Evolutionary conservation across 1,140 invertebrate species (phyloP), one percentile per base, ranked within the genome.

Genomic region (Brachionus plicatilis): DNA sequence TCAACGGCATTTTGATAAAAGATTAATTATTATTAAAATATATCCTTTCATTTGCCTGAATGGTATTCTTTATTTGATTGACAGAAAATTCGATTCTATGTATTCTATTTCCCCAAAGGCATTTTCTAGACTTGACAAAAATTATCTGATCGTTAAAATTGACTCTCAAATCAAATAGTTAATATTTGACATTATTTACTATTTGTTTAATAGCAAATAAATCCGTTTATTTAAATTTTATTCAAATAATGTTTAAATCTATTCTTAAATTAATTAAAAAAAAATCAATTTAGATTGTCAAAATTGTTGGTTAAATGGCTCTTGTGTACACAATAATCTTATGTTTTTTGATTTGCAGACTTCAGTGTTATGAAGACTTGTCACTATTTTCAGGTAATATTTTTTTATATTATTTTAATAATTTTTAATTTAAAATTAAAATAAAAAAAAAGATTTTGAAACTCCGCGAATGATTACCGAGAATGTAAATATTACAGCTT

Each of bases 101-200:
- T 8, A 60, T 60, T 60, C 53, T n/a, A 47, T 37, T 37, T 45
- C 68, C 37, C 68, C 33, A 17, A 72, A 72, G 68, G 41, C 41
- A 72, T 72, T 72, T 20, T 11, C 29, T 43, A 17, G 68, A 72
- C 29, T 41, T 41, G 37, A 72, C 29, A 72, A 72, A 72, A 72
- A 72, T 68, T 68, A 68, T 68, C 66, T 68, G 66, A 68, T 68
- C 66, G 66, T 68, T 68, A 68, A 68, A 33, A 68, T 33, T 33
- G 33, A 33, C 27, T 20, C 33, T 27, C 24, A 66, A 66, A 27
- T 66, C 27, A 68, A 68, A 68, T 41, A 41, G 33, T 68, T 33
- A 68, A 68, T 72, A 11, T 72, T 72, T 72, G 68, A 72, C 68
- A 72, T 72, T 72, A 41, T 72, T 72, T 72, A 43, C 17, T 43